Percentiles rank a stretch among this genome's conserved stretches.
Evolutionary conservation across 2,888 invertebrate species (phyloP).

Genomic region (Schizaphis graminum): DNA sequence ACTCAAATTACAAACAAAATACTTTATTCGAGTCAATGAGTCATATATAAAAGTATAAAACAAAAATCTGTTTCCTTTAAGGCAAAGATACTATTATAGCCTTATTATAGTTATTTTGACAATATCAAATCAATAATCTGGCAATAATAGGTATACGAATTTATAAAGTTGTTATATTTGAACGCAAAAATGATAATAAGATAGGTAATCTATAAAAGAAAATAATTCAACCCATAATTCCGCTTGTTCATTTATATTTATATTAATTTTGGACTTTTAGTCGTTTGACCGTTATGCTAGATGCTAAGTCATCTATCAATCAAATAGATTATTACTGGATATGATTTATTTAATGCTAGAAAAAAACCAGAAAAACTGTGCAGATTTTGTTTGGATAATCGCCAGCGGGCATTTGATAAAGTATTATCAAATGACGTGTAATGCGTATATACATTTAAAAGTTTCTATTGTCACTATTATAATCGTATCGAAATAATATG

Average conservation of each 20-base stretch:
- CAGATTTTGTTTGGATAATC: not conserved
- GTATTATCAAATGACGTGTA: not conserved
- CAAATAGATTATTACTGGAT: not conserved
- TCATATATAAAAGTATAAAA: not conserved
- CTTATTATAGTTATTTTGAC: not conserved
- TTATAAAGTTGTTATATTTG: not conserved
- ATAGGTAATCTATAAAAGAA: not conserved
- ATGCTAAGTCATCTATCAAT: not conserved
- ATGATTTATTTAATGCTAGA: not conserved
- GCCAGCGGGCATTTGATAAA: not conserved
- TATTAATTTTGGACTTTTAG: not conserved
- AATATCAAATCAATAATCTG: not conserved
- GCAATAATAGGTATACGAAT: not conserved
- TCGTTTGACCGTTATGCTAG: not conserved
- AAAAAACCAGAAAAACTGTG: not conserved
- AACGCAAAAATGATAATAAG: not conserved
- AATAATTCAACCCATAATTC: not conserved
- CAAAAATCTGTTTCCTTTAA: not conserved
- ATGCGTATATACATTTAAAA: not conserved
- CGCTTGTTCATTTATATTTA: not conserved
- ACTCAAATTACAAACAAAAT: not conserved
- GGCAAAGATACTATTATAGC: not conserved
- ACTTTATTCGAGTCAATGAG: not conserved
- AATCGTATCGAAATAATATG: not conserved
- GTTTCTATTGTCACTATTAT: not conserved